These are phyloP conservation scores for Varanus komodoensis DNA, from an alignment of 2,113 vertebrate genomes.

Conservation along the genomic window DNA sequence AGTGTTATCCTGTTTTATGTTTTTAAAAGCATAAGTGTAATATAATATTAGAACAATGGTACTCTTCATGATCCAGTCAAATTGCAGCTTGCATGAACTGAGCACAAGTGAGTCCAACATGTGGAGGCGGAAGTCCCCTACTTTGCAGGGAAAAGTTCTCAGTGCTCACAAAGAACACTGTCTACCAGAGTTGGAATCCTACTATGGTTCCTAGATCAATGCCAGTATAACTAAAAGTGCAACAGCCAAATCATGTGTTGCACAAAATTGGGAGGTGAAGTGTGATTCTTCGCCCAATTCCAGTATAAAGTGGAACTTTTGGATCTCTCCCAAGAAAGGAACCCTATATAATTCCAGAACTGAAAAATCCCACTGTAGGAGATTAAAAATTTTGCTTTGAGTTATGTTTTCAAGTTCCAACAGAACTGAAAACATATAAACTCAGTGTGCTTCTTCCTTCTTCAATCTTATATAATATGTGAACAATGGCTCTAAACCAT, in stretches of 20 bases:
- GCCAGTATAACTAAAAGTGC: not conserved
- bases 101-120: not conserved
- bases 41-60: not conserved
- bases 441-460: not conserved
- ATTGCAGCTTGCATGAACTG: conserved; percentile 30
- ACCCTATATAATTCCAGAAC: not conserved
- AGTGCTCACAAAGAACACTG: not conserved
- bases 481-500: not conserved
- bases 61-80: conserved; percentile 1
- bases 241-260: not conserved
- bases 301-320: not conserved
- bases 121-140: not conserved
- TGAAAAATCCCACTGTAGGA: not conserved
- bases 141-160: not conserved
- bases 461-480: not conserved
- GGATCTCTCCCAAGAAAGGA: not conserved
- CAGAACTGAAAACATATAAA: not conserved
- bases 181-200: not conserved
- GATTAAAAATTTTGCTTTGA: not conserved
- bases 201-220: not conserved
- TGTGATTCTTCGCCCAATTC: not conserved
- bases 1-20: not conserved
- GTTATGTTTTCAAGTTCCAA: not conserved
- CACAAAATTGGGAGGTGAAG: not conserved
- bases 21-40: not conserved